These are phyloP conservation scores for Oreotrochilus melanogaster DNA, from an alignment of 2,113 vertebrate species.

Conservation along the genomic window DNA sequence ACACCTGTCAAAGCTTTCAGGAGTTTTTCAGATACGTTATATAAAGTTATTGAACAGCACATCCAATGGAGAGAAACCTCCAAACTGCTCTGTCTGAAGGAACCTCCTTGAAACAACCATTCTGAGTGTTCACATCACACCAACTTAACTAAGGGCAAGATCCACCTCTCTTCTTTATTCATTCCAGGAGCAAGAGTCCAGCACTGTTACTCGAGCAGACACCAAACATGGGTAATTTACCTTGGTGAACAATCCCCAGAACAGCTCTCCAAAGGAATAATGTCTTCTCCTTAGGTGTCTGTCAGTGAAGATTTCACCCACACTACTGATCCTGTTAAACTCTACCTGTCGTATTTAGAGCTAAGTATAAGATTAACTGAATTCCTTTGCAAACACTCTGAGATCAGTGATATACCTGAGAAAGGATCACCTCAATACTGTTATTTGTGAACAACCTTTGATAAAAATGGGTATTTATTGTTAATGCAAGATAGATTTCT, in stretches of 20 bases:
- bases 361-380: background rate
- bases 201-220: background rate
- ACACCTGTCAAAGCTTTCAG: background rate
- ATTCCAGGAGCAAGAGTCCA: background rate
- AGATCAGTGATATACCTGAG: background rate
- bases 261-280: background rate
- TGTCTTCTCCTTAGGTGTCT: background rate
- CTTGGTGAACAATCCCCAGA: background rate
- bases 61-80: background rate
- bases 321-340: background rate
- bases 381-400: background rate
- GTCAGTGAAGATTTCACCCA: background rate
- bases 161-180: background rate
- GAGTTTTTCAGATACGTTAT: background rate
- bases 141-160: background rate
- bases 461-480: background rate
- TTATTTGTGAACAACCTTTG: background rate
- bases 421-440: background rate
- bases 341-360: background rate
- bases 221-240: fast-evolving
- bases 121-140: fast-evolving
- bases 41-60: background rate
- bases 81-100: background rate
- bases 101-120: background rate
- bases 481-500: background rate